These are phyloP conservation scores for Hirtodrosophila confusa DNA, from an alignment of 2,888 invertebrate genomes.

Conservation along the genomic window DNA sequence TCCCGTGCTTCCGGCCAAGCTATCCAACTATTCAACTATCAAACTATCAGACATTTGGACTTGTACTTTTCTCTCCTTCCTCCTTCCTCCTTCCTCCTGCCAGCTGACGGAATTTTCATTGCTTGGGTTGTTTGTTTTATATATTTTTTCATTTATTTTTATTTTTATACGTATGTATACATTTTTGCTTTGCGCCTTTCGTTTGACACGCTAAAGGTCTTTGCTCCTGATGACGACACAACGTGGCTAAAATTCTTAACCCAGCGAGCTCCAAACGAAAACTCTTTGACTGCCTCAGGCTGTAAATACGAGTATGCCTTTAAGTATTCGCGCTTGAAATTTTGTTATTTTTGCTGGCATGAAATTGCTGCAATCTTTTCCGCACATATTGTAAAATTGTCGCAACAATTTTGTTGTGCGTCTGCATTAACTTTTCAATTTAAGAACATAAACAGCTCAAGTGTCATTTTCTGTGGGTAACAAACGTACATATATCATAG, in stretches of 20 bases:
- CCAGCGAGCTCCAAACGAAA: slow-evolving; percentile 15
- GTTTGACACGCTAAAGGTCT: slow-evolving; percentile 70
- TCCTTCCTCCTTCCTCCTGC: slow-evolving; percentile 1
- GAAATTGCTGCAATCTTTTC: no score
- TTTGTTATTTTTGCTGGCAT: neutral
- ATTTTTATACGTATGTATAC: slow-evolving; percentile 3
- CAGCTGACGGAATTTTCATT: slow-evolving; percentile 25
- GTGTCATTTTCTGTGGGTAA: no score
- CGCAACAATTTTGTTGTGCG: no score
- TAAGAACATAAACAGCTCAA: no score
- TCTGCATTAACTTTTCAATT: no score
- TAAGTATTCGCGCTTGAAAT: slow-evolving; percentile 9
- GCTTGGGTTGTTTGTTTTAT: slow-evolving; percentile 29
- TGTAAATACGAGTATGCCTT: neutral
- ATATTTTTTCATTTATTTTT: slow-evolving; percentile 41
- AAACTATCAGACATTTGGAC: slow-evolving; percentile 5
- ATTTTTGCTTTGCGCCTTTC: neutral
- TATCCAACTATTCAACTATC: neutral
- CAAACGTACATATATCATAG: no score
- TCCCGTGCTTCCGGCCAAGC: slow-evolving; percentile 16
- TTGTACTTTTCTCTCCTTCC: slow-evolving; percentile 1
- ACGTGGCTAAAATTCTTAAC: slow-evolving; percentile 34
- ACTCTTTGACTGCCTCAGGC: no score
- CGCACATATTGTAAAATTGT: no score
- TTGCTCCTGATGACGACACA: slow-evolving; percentile 59